Percentiles rank a stretch among this genome's conserved stretches.
phyloP scores from a whole-genome alignment of 1,140 invertebrate species.

The Harlomillsia oculata region DNA sequence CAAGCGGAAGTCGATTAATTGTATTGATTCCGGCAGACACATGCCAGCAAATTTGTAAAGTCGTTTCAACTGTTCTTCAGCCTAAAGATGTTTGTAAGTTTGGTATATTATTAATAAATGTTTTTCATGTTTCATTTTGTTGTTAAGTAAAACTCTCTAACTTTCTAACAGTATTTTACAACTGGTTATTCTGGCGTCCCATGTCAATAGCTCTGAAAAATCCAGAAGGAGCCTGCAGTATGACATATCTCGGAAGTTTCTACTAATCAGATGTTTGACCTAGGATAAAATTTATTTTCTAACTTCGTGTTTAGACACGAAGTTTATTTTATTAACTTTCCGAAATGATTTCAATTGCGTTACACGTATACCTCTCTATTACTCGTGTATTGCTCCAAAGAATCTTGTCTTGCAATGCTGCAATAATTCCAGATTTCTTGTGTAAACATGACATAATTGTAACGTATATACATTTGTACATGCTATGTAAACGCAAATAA shows the following conservation, averaged over 20 bases:
- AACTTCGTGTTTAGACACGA: too few relatives aligned
- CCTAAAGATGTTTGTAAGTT: constrained; percentile 59
- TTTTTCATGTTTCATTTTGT: constrained; percentile 8
- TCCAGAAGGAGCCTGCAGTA: constrained; percentile 47
- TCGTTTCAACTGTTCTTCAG: constrained; percentile 53
- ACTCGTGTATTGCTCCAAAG: too few relatives aligned
- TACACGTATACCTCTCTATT: too few relatives aligned
- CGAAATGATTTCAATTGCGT: too few relatives aligned
- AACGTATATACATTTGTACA: too few relatives aligned
- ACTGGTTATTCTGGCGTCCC: constrained; percentile 74
- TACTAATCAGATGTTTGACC: too few relatives aligned
- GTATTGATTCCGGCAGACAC: constrained; percentile 56
- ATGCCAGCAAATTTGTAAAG: constrained; percentile 54
- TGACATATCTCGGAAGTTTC: constrained; percentile 53
- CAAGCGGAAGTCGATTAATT: constrained; percentile 53
- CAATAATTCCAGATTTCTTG: too few relatives aligned
- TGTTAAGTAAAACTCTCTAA: constrained; percentile 17
- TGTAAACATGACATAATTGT: too few relatives aligned
- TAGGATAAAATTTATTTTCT: too few relatives aligned
- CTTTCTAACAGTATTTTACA: constrained; percentile 63
- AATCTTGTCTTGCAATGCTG: too few relatives aligned
- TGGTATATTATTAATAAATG: constrained; percentile 20
- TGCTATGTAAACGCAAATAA: too few relatives aligned
- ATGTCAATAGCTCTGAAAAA: constrained; percentile 49
- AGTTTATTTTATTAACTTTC: too few relatives aligned